A percentile compares a stretch with the other conserved stretches of the same genome.
Conservation (phyloP, 2,113 vertebrate genomes). For the Condylura cristata region DNA sequence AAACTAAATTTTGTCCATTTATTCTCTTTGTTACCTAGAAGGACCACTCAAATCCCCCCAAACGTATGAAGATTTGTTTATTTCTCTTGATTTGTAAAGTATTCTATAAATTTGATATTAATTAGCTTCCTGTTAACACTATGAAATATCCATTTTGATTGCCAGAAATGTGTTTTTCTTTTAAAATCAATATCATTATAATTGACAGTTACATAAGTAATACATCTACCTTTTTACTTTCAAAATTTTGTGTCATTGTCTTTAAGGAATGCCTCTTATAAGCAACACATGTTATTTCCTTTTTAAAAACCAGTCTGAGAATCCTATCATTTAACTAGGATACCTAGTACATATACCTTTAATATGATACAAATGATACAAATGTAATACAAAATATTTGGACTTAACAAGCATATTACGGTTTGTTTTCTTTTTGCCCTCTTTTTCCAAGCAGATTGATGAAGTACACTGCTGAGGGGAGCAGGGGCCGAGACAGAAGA, state of each 20-base stretch:
- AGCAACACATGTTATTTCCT: neutral
- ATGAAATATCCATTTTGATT: neutral
- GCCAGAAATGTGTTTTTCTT: neutral
- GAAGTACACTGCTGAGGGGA: too few species aligned
- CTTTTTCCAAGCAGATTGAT: too few species aligned
- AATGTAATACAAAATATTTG: slow-evolving; percentile 10
- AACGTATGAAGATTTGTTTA: neutral
- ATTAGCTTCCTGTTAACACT: neutral
- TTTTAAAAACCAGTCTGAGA: neutral
- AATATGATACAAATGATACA: neutral
- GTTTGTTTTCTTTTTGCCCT: neutral
- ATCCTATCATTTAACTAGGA: neutral
- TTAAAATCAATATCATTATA: neutral
- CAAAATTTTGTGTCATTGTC: neutral
- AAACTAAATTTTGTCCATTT: neutral
- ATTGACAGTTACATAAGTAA: neutral
- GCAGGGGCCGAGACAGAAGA: too few species aligned
- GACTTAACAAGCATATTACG: neutral
- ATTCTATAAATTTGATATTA: neutral
- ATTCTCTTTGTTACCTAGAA: neutral
- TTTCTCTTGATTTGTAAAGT: neutral
- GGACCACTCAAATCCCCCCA: neutral
- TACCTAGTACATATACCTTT: neutral
- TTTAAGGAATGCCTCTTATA: neutral
- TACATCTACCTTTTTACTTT: neutral